Conservation (phyloP, 2,888 invertebrate species). For the Megalurothrips usitatus region DNA sequence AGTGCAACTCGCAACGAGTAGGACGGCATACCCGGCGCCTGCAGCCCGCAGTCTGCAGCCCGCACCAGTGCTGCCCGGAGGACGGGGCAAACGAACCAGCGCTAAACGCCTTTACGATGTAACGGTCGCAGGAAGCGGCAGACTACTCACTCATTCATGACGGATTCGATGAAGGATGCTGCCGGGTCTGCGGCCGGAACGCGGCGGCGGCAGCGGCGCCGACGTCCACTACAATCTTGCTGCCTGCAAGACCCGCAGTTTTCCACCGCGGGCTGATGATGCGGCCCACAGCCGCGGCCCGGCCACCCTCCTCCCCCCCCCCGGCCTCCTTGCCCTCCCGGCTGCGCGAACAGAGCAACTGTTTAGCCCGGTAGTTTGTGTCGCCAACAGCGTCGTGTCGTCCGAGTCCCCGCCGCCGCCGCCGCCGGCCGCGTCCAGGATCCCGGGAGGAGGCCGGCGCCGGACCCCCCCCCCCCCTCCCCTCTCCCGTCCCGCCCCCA, state of each 20-base stretch:
- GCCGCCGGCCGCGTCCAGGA: no score
- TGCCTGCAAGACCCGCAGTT: no score
- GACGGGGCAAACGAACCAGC: not conserved
- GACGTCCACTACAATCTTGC: no score
- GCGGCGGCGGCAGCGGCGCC: no score
- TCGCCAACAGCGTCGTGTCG: not conserved
- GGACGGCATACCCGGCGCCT: not conserved
- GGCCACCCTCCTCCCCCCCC: not conserved
- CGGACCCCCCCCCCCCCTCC: no score
- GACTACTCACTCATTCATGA: not conserved
- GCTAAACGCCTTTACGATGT: conserved; percentile 20
- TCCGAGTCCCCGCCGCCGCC: no score
- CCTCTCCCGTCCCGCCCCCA: no score
- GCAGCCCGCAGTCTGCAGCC: not conserved
- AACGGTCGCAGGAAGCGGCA: not conserved
- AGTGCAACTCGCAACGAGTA: not conserved
- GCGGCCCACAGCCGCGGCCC: not conserved
- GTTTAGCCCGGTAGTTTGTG: not conserved
- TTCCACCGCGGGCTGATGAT: no score
- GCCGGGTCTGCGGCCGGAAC: no score
- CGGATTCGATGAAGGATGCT: not conserved
- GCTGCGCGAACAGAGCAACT: not conserved
- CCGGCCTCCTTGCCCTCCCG: not conserved
- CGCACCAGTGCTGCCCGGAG: not conserved
- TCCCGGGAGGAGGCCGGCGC: no score